Conservation (phyloP, 2,113 vertebrate species). For the Hoplias malabaricus region DNA sequence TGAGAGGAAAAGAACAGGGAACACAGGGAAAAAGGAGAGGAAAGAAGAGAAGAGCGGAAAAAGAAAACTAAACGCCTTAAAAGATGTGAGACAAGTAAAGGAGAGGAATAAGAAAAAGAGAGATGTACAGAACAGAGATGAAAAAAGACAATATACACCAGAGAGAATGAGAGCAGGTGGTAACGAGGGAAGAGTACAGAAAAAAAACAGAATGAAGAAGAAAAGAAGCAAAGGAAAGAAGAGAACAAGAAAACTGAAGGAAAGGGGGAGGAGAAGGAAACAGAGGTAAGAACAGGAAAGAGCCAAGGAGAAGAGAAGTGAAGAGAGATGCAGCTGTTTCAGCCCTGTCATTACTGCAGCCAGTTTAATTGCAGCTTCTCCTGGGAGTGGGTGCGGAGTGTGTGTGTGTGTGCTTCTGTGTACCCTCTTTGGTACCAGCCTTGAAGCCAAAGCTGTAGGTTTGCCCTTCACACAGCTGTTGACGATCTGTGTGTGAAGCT, state of each 20-base stretch:
- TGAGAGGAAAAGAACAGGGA: background rate
- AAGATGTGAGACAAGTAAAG: background rate
- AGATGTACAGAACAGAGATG: background rate
- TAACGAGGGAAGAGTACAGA: too few relatives aligned
- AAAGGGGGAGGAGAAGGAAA: background rate
- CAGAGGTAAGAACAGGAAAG: background rate
- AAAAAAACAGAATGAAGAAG: background rate
- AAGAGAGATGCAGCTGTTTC: slow-evolving; percentile 35
- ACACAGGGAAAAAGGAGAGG: background rate
- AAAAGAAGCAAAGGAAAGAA: background rate
- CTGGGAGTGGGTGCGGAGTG: slow-evolving; percentile 24
- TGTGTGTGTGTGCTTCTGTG: slow-evolving; percentile 15
- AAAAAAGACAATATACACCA: too few relatives aligned
- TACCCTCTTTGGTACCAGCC: slow-evolving; percentile 14
- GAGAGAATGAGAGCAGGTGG: background rate
- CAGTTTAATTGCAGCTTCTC: slow-evolving; percentile 46
- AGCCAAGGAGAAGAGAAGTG: background rate
- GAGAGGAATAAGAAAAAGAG: background rate
- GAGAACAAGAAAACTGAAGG: too few relatives aligned
- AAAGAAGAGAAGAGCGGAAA: background rate
- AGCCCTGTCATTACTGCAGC: slow-evolving; percentile 56
- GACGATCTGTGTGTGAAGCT: background rate
- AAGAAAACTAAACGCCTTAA: too few relatives aligned
- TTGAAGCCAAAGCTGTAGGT: slow-evolving; percentile 23
- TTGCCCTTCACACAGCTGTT: slow-evolving; percentile 30